A percentile compares a stretch with the other conserved stretches of the same genome.
These are phyloP conservation scores for Chromobotia macracanthus DNA, from an alignment of 2,797 vertebrate genomes.

Conservation along the genomic window DNA sequence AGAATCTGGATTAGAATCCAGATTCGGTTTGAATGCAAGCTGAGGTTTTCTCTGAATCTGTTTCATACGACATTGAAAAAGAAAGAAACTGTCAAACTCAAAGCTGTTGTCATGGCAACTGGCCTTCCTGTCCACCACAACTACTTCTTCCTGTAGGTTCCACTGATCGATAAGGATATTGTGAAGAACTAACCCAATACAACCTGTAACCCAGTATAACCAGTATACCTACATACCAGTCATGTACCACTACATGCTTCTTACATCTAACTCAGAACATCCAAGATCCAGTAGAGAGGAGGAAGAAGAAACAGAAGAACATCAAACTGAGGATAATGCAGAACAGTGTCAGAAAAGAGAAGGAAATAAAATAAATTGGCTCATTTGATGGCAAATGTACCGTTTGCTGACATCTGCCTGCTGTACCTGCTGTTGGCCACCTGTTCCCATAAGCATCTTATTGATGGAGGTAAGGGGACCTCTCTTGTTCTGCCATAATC, in stretches of 20 bases:
- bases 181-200: conserved; percentile 62
- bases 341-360: background rate
- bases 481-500: background rate
- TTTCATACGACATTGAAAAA: conserved; percentile 59
- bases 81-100: conserved; percentile 64
- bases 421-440: conserved; percentile 54
- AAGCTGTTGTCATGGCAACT: conserved; percentile 82
- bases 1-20: conserved; percentile 14
- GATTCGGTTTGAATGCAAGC: background rate
- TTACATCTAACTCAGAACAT: conserved; percentile 24
- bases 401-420: background rate
- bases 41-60: conserved; percentile 55
- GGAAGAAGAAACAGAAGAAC: conserved; percentile 28
- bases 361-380: conserved; percentile 16
- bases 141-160: conserved; percentile 70
- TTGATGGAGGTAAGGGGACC: conserved; percentile 66
- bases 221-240: conserved; percentile 79
- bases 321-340: conserved; percentile 14
- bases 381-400: conserved; percentile 1
- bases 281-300: conserved; percentile 19
- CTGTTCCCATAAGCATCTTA: conserved; percentile 40
- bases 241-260: conserved; percentile 57
- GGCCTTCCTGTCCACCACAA: conserved; percentile 49
- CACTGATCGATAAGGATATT: conserved; percentile 77
- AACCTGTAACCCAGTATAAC: no score